Evolutionary conservation across 1,140 invertebrate genomes (phyloP).

Genomic region (Drosophila elegans): DNA sequence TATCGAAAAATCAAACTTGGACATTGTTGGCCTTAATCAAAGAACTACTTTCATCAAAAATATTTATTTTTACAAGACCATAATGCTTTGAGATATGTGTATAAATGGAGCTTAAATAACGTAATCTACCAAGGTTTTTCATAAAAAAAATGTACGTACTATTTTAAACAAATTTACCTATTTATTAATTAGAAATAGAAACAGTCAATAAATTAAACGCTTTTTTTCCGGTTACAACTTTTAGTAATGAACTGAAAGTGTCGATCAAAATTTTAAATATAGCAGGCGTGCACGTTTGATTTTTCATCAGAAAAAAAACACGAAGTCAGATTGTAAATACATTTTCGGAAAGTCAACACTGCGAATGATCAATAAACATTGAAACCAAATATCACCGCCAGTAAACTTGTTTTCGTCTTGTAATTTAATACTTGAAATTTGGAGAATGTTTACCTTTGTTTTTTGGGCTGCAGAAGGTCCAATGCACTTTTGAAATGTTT

Average conservation of each 20-base stretch:
- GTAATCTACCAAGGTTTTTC: background rate
- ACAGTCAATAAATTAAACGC: background rate
- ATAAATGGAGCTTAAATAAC: background rate
- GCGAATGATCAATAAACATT: constrained; percentile 4
- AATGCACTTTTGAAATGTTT: background rate
- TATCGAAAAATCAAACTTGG: background rate
- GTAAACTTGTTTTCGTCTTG: background rate
- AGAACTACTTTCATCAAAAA: background rate
- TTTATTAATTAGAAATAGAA: background rate
- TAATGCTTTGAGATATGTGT: too few species aligned
- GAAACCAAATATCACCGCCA: background rate
- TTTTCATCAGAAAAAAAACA: background rate
- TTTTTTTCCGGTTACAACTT: background rate
- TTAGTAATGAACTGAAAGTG: background rate
- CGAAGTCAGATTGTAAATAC: constrained; percentile 1
- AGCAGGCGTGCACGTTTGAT: too few species aligned
- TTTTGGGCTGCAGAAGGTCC: background rate
- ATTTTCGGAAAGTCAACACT: background rate
- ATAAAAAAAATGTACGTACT: background rate
- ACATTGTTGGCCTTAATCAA: background rate
- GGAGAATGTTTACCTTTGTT: background rate
- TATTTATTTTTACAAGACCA: background rate
- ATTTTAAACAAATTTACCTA: too few species aligned
- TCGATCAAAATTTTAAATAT: background rate
- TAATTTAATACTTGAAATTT: background rate